These are phyloP conservation scores for Anguilla megastoma DNA, from an alignment of 2,797 vertebrate genomes.

Conservation along the genomic window DNA sequence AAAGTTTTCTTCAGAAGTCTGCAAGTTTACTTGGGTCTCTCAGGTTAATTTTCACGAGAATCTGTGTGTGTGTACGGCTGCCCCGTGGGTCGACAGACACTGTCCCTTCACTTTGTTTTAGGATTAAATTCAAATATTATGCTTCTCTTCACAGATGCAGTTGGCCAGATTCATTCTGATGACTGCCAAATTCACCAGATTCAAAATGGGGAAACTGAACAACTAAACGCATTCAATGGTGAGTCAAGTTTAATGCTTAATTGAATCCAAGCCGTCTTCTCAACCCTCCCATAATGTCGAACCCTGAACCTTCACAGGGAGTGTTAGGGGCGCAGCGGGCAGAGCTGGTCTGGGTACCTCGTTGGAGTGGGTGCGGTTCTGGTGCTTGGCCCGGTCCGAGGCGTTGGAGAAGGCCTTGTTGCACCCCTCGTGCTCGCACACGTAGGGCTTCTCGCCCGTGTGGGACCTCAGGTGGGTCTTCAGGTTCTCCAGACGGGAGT, in stretches of 20 bases:
- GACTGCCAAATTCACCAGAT: background rate
- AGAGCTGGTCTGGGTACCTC: constrained; percentile 75
- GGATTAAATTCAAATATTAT: background rate
- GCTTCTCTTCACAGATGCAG: too few species aligned
- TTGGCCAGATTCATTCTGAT: background rate
- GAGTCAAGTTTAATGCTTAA: too few species aligned
- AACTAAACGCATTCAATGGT: background rate
- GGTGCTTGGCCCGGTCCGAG: constrained; percentile 97
- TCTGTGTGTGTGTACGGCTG: background rate
- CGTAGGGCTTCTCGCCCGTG: constrained; percentile 97
- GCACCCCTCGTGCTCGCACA: constrained; percentile 97
- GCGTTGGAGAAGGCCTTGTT: constrained; percentile 99
- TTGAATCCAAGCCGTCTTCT: background rate
- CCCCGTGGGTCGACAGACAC: background rate
- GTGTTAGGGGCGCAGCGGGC: background rate
- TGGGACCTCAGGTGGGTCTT: constrained; percentile 98
- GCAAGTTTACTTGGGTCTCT: background rate
- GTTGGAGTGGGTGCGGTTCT: constrained; percentile 98
- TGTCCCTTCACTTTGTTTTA: background rate
- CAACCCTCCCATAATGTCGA: background rate
- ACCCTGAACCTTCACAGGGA: background rate
- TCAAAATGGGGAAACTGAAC: background rate
- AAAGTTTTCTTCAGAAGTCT: background rate
- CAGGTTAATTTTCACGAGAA: background rate
- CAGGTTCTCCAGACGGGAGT: constrained; percentile 97